phyloP scores from a whole-genome alignment of 2,888 invertebrate species.

The Mythimna ferrago region DNA sequence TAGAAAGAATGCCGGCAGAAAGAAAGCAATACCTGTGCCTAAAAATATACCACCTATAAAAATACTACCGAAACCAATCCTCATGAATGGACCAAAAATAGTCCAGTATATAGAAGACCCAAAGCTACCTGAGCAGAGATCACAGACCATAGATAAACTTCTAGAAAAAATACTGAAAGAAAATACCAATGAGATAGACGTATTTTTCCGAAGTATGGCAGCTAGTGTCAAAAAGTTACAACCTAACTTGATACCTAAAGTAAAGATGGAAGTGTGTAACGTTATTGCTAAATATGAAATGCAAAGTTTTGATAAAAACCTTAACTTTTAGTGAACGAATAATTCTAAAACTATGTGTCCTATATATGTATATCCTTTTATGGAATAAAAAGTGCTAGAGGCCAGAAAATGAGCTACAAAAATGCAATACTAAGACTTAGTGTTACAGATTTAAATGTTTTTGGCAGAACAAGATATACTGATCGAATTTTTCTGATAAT shows the following conservation, averaged over 20 bases:
- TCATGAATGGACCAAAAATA: constrained; percentile 81
- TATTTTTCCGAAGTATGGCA: constrained; percentile 88
- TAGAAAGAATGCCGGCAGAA: constrained; percentile 79
- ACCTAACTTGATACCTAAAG: constrained; percentile 87
- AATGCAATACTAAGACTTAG: constrained; percentile 45
- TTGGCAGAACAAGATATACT: constrained; percentile 1
- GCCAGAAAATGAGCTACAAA: constrained; percentile 3
- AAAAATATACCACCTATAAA: constrained; percentile 82
- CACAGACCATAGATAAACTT: constrained; percentile 83
- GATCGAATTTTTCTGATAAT: constrained; percentile 18
- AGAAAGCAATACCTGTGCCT: constrained; percentile 78
- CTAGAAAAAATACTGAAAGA: constrained; percentile 87
- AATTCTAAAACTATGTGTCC: constrained; percentile 21
- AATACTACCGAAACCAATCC: constrained; percentile 85
- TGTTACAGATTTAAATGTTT: constrained; percentile 8
- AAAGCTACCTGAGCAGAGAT: constrained; percentile 78
- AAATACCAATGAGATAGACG: constrained; percentile 87
- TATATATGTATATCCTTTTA: constrained; percentile 12
- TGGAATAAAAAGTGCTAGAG: constrained; percentile 1
- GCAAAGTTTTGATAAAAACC: constrained; percentile 85
- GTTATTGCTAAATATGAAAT: constrained; percentile 89
- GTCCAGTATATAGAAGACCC: constrained; percentile 82
- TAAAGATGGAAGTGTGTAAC: constrained; percentile 89
- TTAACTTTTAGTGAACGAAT: constrained; percentile 50
- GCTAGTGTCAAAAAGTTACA: constrained; percentile 88